These are phyloP conservation scores for Apomyelois bistriatella DNA, from an alignment of 2,888 invertebrate species.

Conservation along the genomic window DNA sequence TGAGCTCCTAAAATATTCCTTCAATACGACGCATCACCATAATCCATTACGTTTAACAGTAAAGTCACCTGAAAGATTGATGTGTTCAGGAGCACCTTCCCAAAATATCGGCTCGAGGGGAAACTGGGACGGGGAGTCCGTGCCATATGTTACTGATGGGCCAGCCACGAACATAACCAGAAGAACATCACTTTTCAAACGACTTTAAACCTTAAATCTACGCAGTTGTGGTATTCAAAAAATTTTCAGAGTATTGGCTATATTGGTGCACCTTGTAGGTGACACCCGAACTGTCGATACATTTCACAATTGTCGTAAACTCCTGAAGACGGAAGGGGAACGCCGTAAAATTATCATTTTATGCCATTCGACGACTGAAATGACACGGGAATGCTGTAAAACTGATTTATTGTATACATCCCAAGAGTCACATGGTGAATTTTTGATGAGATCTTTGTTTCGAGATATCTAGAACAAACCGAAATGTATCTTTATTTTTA, in stretches of 20 bases:
- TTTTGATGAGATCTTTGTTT: slow-evolving; percentile 76
- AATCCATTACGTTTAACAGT: slow-evolving; percentile 41
- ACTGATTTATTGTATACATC: slow-evolving; percentile 78
- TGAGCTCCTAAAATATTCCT: slow-evolving; percentile 18
- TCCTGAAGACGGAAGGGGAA: slow-evolving; percentile 75
- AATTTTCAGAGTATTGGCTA: slow-evolving; percentile 24
- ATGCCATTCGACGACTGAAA: slow-evolving; percentile 79
- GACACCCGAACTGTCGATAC: slow-evolving; percentile 78
- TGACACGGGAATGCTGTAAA: slow-evolving; percentile 79
- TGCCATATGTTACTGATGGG: slow-evolving; percentile 62
- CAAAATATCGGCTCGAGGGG: slow-evolving; percentile 54
- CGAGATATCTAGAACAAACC: slow-evolving; percentile 46
- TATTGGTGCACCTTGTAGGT: slow-evolving; percentile 60
- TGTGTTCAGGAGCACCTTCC: slow-evolving; percentile 54
- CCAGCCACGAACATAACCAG: slow-evolving; percentile 27
- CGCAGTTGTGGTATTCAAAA: slow-evolving; percentile 30
- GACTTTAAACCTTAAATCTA: slow-evolving; percentile 39
- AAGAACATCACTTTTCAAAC: slow-evolving; percentile 17
- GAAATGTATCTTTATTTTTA: slow-evolving; percentile 16
- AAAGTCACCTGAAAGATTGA: slow-evolving; percentile 72
- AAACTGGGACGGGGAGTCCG: slow-evolving; percentile 38
- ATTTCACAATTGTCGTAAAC: slow-evolving; percentile 80
- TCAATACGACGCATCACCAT: slow-evolving; percentile 22
- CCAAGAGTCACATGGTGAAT: slow-evolving; percentile 74
- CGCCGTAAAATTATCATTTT: slow-evolving; percentile 79